A percentile compares a stretch with the other conserved stretches of the same genome.
Evolutionary conservation across 1,140 invertebrate species (phyloP).

Genomic region (Cydia strobilella): DNA sequence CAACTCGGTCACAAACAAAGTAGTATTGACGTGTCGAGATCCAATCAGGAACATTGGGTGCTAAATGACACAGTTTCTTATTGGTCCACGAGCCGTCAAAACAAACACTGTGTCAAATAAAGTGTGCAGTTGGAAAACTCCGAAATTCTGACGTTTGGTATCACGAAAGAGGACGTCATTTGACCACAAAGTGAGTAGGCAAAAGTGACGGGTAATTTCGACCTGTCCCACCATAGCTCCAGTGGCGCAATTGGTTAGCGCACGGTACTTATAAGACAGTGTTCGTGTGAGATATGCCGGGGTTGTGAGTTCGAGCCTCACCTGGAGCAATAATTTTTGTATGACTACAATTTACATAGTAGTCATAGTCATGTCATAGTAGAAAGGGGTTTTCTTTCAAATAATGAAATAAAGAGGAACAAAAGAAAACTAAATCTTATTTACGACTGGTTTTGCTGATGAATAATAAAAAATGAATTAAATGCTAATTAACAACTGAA

Average conservation of each 20-base stretch:
- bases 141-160: slow-evolving; percentile 49
- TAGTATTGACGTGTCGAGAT: slow-evolving; percentile 4
- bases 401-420: neutral
- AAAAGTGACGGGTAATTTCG: slow-evolving; percentile 47
- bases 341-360: neutral
- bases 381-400: neutral
- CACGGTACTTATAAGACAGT: slow-evolving; percentile 98
- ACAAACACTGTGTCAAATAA: slow-evolving; percentile 6
- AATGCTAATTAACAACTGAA: too few relatives aligned
- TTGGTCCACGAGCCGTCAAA: slow-evolving; percentile 22
- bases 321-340: slow-evolving; percentile 87
- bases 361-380: too few relatives aligned
- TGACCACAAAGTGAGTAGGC: slow-evolving; percentile 46
- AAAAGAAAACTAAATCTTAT: neutral
- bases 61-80: neutral
- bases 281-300: slow-evolving; percentile 94
- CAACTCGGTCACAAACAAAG: neutral
- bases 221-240: slow-evolving; percentile 80
- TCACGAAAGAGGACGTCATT: slow-evolving; percentile 52
- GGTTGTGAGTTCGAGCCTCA: slow-evolving; percentile 99
- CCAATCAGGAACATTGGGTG: neutral
- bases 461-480: too few relatives aligned
- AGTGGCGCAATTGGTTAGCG: slow-evolving; percentile 99
- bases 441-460: neutral
- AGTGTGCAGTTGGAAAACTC: slow-evolving; percentile 16